These are phyloP conservation scores for Centrocercus urophasianus DNA, from an alignment of 2,113 vertebrate genomes.

Conservation along the genomic window DNA sequence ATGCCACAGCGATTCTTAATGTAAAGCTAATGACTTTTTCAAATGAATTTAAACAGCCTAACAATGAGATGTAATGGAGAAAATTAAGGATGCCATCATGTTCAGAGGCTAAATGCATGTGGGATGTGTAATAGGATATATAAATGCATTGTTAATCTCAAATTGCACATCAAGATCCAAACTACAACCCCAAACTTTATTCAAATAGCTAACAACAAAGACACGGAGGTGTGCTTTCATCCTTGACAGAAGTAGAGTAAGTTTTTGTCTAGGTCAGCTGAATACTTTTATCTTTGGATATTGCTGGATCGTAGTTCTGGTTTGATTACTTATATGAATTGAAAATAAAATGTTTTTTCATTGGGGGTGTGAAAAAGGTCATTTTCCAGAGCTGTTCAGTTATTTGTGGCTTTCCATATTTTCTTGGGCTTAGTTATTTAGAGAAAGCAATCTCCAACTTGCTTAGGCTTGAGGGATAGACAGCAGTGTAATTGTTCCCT, in stretches of 20 bases:
- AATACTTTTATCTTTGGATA: neutral
- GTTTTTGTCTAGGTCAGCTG: neutral
- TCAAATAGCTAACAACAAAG: neutral
- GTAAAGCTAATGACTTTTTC: conserved; percentile 44
- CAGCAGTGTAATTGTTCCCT: neutral
- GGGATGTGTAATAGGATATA: neutral
- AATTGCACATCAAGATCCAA: neutral
- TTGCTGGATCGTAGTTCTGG: neutral
- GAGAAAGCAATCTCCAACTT: neutral
- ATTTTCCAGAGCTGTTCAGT: neutral
- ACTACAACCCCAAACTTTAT: neutral
- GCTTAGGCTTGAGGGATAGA: neutral
- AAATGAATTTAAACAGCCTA: conserved; percentile 14
- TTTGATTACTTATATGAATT: neutral
- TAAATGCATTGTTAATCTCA: conserved; percentile 24
- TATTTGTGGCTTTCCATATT: neutral
- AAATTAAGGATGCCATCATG: neutral
- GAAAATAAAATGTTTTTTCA: neutral
- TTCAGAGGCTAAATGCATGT: neutral
- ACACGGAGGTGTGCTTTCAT: neutral
- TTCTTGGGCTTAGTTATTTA: neutral
- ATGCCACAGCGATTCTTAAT: conserved; percentile 26
- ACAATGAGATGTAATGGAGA: conserved; percentile 10
- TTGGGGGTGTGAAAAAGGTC: neutral
- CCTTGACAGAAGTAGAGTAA: neutral